A percentile compares a stretch with the other conserved stretches of the same genome.
Evolutionary conservation across 2,113 vertebrate species (phyloP).

Genomic region (Dolichallabes microphthalmus): DNA sequence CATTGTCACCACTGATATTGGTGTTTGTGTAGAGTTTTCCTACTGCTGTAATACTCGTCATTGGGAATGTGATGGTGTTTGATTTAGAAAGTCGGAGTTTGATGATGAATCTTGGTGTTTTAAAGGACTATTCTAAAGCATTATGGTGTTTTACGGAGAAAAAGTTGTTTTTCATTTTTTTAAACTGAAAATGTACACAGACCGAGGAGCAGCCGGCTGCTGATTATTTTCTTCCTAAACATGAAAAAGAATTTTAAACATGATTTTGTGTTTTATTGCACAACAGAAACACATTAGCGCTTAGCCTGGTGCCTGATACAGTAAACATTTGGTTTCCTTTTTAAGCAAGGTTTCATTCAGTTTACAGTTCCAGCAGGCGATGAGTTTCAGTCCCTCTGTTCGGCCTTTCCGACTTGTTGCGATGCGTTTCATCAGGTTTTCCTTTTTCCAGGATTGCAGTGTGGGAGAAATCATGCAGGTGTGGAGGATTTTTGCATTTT

Average conservation of each 20-base stretch:
- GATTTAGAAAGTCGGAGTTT: background rate
- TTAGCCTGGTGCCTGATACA: background rate
- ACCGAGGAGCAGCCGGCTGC: background rate
- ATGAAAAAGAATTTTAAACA: background rate
- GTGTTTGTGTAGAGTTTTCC: background rate
- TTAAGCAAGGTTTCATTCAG: too few species aligned
- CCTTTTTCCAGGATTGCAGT: background rate
- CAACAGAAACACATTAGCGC: background rate
- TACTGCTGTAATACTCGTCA: background rate
- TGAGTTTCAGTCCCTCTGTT: too few species aligned
- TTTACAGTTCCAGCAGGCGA: background rate
- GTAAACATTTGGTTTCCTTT: background rate
- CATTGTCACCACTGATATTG: background rate
- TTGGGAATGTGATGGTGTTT: background rate
- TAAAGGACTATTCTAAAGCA: background rate
- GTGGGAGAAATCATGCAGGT: background rate
- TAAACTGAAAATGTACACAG: background rate
- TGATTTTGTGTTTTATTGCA: background rate
- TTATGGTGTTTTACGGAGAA: background rate
- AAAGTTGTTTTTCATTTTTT: background rate
- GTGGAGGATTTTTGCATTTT: slow-evolving; percentile 7
- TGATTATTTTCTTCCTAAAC: background rate
- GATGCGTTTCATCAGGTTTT: slow-evolving; percentile 9
- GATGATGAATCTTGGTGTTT: background rate
- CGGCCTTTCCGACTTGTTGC: background rate